Evolutionary conservation across 2,888 invertebrate genomes (phyloP).

Genomic region (Sclerodermus sp.): DNA sequence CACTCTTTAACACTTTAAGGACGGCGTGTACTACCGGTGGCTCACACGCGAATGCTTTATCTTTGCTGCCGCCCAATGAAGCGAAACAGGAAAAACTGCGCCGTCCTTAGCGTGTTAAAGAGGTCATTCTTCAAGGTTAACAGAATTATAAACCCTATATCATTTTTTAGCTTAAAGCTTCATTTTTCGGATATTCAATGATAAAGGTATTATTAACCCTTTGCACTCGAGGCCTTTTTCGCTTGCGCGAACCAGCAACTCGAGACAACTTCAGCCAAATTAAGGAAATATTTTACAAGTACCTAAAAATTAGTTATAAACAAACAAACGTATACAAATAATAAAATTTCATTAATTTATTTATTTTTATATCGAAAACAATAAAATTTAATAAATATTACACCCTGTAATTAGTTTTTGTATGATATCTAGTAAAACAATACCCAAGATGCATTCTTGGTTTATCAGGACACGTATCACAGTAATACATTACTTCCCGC

Average conservation of each 20-base stretch:
- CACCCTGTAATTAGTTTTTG: constrained; percentile 1
- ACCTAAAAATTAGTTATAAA: constrained; percentile 5
- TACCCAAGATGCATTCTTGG: constrained; percentile 3
- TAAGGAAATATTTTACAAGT: constrained; percentile 2
- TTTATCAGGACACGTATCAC: constrained; percentile 5
- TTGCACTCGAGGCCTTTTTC: constrained; percentile 7
- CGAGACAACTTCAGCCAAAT: constrained; percentile 1
- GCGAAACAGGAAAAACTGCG: too few relatives aligned
- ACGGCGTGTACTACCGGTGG: too few relatives aligned
- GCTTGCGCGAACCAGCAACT: constrained; percentile 8
- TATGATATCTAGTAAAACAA: constrained; percentile 4
- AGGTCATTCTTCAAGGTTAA: too few relatives aligned
- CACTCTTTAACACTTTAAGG: too few relatives aligned
- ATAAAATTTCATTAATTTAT: constrained; percentile 5
- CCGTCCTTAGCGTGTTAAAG: too few relatives aligned
- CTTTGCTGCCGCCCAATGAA: too few relatives aligned
- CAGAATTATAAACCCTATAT: too few relatives aligned
- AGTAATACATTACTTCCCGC: constrained; percentile 5
- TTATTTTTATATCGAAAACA: constrained; percentile 1
- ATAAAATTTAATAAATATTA: constrained; percentile 1
- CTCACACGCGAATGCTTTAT: too few relatives aligned
- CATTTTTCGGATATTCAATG: too few relatives aligned
- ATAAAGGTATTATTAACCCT: too few relatives aligned
- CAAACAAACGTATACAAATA: constrained; percentile 2
- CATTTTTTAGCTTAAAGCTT: too few relatives aligned